phyloP scores from a whole-genome alignment of 2,888 invertebrate species.

The Campoplex nolae region DNA sequence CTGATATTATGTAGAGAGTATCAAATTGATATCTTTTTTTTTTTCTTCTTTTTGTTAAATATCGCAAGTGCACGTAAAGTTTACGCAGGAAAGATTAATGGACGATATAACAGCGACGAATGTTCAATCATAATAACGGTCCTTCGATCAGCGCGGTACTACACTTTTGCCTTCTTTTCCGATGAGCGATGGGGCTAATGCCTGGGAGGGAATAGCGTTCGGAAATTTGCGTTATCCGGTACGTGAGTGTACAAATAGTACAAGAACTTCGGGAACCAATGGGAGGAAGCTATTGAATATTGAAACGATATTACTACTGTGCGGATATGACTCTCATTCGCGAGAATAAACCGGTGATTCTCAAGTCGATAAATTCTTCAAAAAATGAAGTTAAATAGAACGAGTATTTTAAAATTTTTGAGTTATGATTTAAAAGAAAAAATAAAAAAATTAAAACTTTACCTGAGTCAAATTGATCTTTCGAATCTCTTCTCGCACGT shows the following conservation, averaged over 20 bases:
- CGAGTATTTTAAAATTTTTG: too few species aligned
- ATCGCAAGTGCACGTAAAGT: neutral
- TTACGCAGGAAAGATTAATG: neutral
- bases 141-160: slow-evolving; percentile 10
- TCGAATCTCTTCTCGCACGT: too few species aligned
- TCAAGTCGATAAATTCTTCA: neutral
- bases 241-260: neutral
- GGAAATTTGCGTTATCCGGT: slow-evolving; percentile 19
- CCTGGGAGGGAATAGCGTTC: neutral
- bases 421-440: too few species aligned
- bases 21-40: neutral
- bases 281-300: neutral
- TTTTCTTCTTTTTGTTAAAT: neutral
- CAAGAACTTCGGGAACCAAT: neutral
- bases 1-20: neutral
- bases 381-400: neutral
- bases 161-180: neutral
- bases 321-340: neutral
- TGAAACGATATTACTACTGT: slow-evolving; percentile 5
- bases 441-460: too few species aligned
- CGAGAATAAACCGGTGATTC: neutral
- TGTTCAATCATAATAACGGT: slow-evolving; percentile 23
- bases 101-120: slow-evolving; percentile 7
- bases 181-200: slow-evolving; percentile 7
- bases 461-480: too few species aligned